These are phyloP conservation scores for Hipposideros armiger DNA, from an alignment of 2,113 vertebrate species.

Conservation along the genomic window DNA sequence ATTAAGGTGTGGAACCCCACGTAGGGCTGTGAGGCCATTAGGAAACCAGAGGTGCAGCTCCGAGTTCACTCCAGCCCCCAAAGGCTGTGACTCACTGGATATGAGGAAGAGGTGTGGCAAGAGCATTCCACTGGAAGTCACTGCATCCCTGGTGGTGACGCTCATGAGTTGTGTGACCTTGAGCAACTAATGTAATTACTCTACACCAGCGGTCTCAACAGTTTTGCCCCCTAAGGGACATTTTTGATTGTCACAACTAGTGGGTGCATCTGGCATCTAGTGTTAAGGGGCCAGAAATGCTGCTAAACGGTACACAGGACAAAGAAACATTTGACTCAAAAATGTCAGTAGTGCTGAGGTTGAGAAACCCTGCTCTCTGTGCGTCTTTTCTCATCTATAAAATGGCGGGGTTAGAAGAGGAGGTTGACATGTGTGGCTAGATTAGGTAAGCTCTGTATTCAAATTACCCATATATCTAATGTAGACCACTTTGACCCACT, in stretches of 20 bases:
- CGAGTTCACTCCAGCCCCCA: background rate
- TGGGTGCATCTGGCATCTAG: background rate
- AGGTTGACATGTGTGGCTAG: background rate
- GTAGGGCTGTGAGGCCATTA: background rate
- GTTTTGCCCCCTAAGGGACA: background rate
- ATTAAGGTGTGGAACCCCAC: background rate
- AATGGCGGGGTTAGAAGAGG: background rate
- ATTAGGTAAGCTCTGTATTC: background rate
- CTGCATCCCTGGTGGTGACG: background rate
- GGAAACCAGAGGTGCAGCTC: background rate
- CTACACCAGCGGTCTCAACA: background rate
- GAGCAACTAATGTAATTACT: background rate
- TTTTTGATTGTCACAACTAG: background rate
- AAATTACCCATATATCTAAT: background rate
- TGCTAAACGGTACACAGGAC: background rate
- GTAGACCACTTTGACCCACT: background rate
- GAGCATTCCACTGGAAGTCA: background rate
- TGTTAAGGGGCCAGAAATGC: background rate
- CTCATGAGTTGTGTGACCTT: background rate
- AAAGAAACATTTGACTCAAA: background rate
- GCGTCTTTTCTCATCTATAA: background rate
- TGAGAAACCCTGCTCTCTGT: background rate
- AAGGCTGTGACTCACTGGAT: background rate
- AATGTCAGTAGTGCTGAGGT: background rate
- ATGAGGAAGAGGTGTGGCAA: background rate